Evolutionary conservation across 2,888 invertebrate genomes (phyloP), one percentile per base, ranked within the genome.

Genomic region (Octonoba sinensis): DNA sequence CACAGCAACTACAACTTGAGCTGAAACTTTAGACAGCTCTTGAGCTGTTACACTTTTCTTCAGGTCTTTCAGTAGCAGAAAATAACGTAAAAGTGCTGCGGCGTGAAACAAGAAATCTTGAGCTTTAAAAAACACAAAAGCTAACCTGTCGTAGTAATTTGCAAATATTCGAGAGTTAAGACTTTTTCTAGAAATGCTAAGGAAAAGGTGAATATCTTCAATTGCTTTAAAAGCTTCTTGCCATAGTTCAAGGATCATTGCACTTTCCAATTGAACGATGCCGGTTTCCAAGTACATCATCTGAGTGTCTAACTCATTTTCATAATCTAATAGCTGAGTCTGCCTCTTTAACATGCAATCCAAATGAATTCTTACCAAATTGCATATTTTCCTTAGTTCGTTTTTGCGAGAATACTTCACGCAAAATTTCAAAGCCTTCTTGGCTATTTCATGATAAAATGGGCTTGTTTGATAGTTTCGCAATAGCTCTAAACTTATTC

Each of bases 401-500:
- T 18, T 60, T 54, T 66, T 72, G 11, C 57, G 66, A 16, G 18
- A 72, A 60, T 66, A 72, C 16, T 72, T 66, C 18, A 72, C 36
- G 18, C 78, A 78, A 65, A 78, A 78, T 13, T 59, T 65, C 18
- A 72, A 67, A 18, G 72, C 72, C 18, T 27, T 72, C 22, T 51
- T 59, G 51, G 66, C 66, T 4, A 78, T 51, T n/a, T 13, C 24
- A 27, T 78, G 78, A 46, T 72, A 78, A 49, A 78, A 46, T 47
- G 60, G 72, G 18, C 62, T 67, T 12, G 18, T 51, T 24, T 72
- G 78, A 12, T 60, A 22, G 18, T 47, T 72, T 22, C 60, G 57
- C 36, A 78, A 65, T 22, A 78, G 60, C n/a, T 78, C 78, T 54
- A 78, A 67, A 47, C 78, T 66, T 16, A 72, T 51, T 8, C 66